Base-by-base conservation (phyloP, 2,113 vertebrate species). In the Pomatostomus ruficeps region DNA sequence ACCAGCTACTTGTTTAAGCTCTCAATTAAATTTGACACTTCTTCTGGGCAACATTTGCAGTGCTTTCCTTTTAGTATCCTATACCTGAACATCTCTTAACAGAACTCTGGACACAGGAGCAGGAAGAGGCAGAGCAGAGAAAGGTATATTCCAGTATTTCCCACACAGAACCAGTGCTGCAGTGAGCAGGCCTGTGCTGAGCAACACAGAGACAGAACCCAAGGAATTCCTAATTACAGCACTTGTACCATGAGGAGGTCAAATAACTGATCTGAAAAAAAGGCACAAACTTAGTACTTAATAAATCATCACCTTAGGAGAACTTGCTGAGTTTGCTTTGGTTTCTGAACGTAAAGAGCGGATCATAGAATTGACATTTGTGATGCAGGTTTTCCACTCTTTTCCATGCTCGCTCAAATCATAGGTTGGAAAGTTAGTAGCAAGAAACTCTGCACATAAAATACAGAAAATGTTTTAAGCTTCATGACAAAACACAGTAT, bases 371-470 rank as follows among this genome's bases (percentile, higher is more conserved):
- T 96, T 98, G 76, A 98, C 96, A 68, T 94, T 94, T 12, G 97
- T 97, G 81, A 98, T 66, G 81, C 98, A 98, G 6, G 85, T 91
- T 94, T 97, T 98, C 98, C 98, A 98, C 89, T 98, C 98, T 96
- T 96, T 98, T 91, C 98, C 98, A 91, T 51, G 59, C 95, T 98
- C 98, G 0, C 85, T 85, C 90, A 98, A 97, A 93, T 99, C 98
- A 89, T 85, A 98, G 40, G 79, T 90, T 26, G 98, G 97, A 70
- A 98, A 99, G 68, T 55, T 42, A 77, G 68, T 49, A 82, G 84
- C 92, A 70, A 98, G 97, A 96, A 98, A 98, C 76, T 99, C 98
- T 99, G 85, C 26, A 96, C 49, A 94, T 16, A 89, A 92, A 94
- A 91, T 2, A 83, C 0, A 19, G 25, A 80, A 75, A 70, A 17